These are phyloP conservation scores for Lysandra coridon DNA, from an alignment of 2,888 invertebrate genomes.

Conservation along the genomic window DNA sequence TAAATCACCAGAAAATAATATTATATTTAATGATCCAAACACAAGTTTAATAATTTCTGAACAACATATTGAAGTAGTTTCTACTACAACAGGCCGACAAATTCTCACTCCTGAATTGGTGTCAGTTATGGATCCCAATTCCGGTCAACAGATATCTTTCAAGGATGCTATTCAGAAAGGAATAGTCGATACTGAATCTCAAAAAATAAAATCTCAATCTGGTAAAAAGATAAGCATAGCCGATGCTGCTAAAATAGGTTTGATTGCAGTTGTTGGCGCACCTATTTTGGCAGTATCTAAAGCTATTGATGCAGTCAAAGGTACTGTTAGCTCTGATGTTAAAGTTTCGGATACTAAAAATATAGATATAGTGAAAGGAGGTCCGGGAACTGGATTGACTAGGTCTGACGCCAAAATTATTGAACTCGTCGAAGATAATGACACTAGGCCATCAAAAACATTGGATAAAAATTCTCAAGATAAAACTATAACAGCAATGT, in stretches of 20 bases:
- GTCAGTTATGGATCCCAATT: conserved; percentile 84
- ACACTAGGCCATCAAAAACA: conserved; percentile 3
- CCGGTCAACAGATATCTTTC: conserved; percentile 84
- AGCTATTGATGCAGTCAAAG: conserved; percentile 82
- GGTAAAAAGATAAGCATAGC: conserved; percentile 85
- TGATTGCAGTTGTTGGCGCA: conserved; percentile 86
- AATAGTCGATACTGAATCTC: conserved; percentile 86
- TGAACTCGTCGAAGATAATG: neutral
- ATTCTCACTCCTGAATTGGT: conserved; percentile 84
- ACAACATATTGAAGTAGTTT: conserved; percentile 78
- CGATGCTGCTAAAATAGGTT: conserved; percentile 88
- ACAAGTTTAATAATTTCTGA: conserved; percentile 19
- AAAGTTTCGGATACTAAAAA: conserved; percentile 34
- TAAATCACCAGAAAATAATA: neutral
- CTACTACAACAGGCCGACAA: conserved; percentile 87
- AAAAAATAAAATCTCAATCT: conserved; percentile 83
- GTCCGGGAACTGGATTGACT: neutral
- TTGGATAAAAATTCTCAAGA: conserved; percentile 45
- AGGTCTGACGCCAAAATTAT: neutral
- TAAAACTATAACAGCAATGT: conserved; percentile 62
- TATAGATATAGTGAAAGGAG: neutral
- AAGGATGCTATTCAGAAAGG: conserved; percentile 89
- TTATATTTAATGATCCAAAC: conserved; percentile 22
- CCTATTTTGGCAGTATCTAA: conserved; percentile 86
- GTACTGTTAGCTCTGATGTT: conserved; percentile 84